Percentiles rank a stretch among this genome's conserved stretches.
phyloP scores from a whole-genome alignment of 1,140 invertebrate species.

The Lordiphosa clarofinis region DNA sequence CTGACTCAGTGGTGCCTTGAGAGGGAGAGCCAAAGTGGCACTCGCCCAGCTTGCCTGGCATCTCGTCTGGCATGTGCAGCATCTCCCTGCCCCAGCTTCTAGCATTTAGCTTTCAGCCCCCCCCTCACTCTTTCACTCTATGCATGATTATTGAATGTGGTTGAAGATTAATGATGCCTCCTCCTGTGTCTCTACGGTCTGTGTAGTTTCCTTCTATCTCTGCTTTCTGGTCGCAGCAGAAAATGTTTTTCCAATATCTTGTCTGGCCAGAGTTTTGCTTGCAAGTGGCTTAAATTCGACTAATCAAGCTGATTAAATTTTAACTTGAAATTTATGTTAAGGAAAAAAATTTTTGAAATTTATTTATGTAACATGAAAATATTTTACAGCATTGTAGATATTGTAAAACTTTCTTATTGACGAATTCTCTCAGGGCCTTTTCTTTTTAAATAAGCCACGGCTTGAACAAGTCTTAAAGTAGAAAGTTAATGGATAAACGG shows the following conservation, averaged over 20 bases:
- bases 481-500: too few relatives aligned
- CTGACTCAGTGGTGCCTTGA: neutral
- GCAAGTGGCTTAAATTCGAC: too few relatives aligned
- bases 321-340: too few relatives aligned
- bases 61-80: slow-evolving; percentile 10
- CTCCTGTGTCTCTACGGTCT: slow-evolving; percentile 25
- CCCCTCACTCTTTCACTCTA: slow-evolving; percentile 21
- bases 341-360: too few relatives aligned
- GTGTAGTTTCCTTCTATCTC: slow-evolving; percentile 6
- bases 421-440: too few relatives aligned
- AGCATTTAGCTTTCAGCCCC: neutral
- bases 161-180: slow-evolving; percentile 71
- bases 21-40: slow-evolving; percentile 47
- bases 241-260: too few relatives aligned
- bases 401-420: too few relatives aligned
- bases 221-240: slow-evolving; percentile 1
- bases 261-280: neutral
- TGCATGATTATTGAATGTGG: slow-evolving; percentile 74
- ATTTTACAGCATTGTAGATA: too few relatives aligned
- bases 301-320: too few relatives aligned
- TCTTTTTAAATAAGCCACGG: too few relatives aligned
- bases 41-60: slow-evolving; percentile 44
- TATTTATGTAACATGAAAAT: too few relatives aligned
- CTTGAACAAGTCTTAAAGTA: too few relatives aligned
- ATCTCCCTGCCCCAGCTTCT: slow-evolving; percentile 20